These are phyloP conservation scores for Spea hammondii DNA, from an alignment of 2,797 vertebrate species.

Conservation along the genomic window DNA sequence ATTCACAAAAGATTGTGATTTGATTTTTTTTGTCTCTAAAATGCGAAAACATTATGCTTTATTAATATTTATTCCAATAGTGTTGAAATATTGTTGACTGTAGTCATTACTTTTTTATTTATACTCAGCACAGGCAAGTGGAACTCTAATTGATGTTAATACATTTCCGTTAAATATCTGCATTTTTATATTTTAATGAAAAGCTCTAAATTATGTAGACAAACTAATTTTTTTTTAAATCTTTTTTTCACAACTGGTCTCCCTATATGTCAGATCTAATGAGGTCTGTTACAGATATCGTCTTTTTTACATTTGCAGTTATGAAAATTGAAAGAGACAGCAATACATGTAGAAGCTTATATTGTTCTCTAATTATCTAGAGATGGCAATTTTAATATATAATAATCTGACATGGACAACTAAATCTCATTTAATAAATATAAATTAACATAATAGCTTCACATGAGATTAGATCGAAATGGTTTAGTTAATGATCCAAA, in stretches of 20 bases:
- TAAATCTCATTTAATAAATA: constrained; percentile 53
- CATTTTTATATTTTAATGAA: too few species aligned
- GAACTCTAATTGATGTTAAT: too few species aligned
- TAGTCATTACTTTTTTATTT: too few species aligned
- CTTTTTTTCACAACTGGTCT: constrained; percentile 14
- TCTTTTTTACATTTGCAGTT: constrained; percentile 37
- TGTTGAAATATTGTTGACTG: too few species aligned
- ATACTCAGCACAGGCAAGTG: too few species aligned
- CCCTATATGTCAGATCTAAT: constrained; percentile 40
- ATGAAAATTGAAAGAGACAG: constrained; percentile 33
- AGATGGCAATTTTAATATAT: constrained; percentile 49
- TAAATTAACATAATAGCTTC: constrained; percentile 49
- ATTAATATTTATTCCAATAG: too few species aligned
- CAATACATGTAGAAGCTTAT: constrained; percentile 13
- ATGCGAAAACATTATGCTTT: too few species aligned
- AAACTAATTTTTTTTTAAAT: too few species aligned
- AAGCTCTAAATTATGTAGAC: too few species aligned
- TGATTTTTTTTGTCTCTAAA: too few species aligned
- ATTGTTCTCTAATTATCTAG: constrained; percentile 44
- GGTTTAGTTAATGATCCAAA: constrained; percentile 47
- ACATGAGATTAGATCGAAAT: constrained; percentile 45
- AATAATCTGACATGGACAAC: constrained; percentile 52
- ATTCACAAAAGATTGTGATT: too few species aligned
- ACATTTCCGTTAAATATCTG: too few species aligned
- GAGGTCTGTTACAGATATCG: constrained; percentile 44